Evolutionary conservation across 2,888 invertebrate species (phyloP).

Genomic region (Cosmia trapezina): DNA sequence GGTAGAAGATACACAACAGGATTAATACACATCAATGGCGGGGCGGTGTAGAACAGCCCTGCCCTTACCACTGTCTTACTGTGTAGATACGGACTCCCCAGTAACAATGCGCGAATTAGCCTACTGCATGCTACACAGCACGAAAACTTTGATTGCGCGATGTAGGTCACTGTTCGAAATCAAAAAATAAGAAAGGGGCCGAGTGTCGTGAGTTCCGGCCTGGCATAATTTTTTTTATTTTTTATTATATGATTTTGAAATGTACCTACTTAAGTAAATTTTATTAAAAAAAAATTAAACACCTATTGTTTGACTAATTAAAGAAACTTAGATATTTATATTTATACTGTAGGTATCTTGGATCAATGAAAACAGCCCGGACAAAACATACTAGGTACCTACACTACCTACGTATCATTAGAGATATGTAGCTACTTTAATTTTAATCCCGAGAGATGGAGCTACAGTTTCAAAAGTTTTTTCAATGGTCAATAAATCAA

Average conservation of each 20-base stretch:
- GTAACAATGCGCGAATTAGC: background rate
- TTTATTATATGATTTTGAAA: background rate
- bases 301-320: no score
- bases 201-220: background rate
- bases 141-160: conserved; percentile 53
- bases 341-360: no score
- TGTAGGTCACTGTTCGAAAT: conserved; percentile 25
- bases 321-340: background rate
- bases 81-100: conserved; percentile 44
- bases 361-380: background rate
- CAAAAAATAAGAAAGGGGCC: background rate
- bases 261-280: no score
- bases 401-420: no score
- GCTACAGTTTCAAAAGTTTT: no score
- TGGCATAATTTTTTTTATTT: background rate
- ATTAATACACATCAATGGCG: conserved; percentile 5
- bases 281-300: no score
- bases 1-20: no score
- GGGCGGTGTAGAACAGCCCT: conserved; percentile 35
- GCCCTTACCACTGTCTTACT: conserved; percentile 40
- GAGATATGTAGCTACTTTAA: no score
- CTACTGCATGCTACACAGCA: background rate
- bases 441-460: no score
- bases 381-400: background rate
- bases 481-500: no score